Conservation (phyloP, 2,888 invertebrate genomes). For the Cephalotes varians region DNA sequence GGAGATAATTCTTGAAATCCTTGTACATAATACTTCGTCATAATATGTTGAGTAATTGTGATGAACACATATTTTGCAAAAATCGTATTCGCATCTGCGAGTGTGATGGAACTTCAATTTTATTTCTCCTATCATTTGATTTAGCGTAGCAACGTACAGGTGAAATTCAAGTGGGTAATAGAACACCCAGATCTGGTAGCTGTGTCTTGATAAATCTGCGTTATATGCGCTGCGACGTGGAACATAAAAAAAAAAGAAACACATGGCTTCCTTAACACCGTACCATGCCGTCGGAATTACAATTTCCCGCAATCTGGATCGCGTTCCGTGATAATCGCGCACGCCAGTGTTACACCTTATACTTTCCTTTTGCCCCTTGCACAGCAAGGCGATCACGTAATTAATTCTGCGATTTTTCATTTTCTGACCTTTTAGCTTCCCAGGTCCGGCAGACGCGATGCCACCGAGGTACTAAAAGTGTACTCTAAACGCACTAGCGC, state of each 20-base stretch:
- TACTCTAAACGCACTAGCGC: constrained; percentile 76
- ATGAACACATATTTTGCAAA: neutral
- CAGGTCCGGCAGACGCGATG: constrained; percentile 86
- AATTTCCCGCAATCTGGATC: constrained; percentile 26
- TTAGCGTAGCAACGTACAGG: neutral
- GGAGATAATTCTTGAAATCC: neutral
- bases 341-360: constrained; percentile 84
- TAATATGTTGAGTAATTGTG: neutral
- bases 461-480: constrained; percentile 85
- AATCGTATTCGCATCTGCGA: neutral
- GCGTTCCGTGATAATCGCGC: constrained; percentile 59
- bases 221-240: constrained; percentile 70
- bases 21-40: neutral
- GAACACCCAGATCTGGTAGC: constrained; percentile 62
- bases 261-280: constrained; percentile 36
- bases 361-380: constrained; percentile 77
- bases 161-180: neutral
- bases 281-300: constrained; percentile 7
- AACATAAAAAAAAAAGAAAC: constrained; percentile 30
- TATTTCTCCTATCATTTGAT: neutral
- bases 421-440: constrained; percentile 86
- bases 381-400: constrained; percentile 73
- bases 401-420: constrained; percentile 85
- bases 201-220: constrained; percentile 65
- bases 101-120: neutral